Evolutionary conservation across 2,888 invertebrate genomes (phyloP).

Genomic region (Coremacera marginata): DNA sequence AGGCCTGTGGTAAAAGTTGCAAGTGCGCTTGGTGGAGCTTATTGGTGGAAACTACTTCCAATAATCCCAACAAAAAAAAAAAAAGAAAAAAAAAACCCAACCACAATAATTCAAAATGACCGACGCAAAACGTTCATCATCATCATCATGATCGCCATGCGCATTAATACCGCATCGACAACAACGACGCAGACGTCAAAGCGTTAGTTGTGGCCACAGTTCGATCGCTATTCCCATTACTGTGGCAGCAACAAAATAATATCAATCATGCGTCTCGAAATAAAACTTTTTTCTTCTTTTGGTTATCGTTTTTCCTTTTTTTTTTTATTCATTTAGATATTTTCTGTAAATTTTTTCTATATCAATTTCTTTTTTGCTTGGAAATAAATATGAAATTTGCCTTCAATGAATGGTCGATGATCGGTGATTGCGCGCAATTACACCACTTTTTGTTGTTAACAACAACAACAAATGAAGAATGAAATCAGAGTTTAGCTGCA

Average conservation of each 20-base stretch:
- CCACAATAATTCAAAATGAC: conserved; percentile 36
- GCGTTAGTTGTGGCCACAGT: no score
- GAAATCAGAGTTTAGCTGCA: neutral
- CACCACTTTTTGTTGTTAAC: conserved; percentile 11
- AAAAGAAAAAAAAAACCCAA: neutral
- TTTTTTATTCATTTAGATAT: neutral
- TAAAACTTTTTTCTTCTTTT: neutral
- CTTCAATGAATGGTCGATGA: conserved; percentile 24
- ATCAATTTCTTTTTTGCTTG: neutral
- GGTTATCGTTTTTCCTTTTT: neutral
- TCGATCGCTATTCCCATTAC: neutral
- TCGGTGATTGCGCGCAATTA: conserved; percentile 14
- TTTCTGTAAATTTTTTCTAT: neutral
- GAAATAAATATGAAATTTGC: conserved; percentile 24
- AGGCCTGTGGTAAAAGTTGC: no score
- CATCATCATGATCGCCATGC: neutral
- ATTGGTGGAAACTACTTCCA: no score
- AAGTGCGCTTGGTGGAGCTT: no score
- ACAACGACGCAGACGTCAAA: neutral
- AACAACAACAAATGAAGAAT: neutral
- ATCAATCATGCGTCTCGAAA: conserved; percentile 30
- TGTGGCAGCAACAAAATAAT: neutral
- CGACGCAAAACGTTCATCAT: conserved; percentile 24
- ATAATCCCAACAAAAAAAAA: neutral
- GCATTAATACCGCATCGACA: neutral